Base-by-base conservation (phyloP, 2,888 invertebrate genomes). In the Zonitis immaculata region DNA sequence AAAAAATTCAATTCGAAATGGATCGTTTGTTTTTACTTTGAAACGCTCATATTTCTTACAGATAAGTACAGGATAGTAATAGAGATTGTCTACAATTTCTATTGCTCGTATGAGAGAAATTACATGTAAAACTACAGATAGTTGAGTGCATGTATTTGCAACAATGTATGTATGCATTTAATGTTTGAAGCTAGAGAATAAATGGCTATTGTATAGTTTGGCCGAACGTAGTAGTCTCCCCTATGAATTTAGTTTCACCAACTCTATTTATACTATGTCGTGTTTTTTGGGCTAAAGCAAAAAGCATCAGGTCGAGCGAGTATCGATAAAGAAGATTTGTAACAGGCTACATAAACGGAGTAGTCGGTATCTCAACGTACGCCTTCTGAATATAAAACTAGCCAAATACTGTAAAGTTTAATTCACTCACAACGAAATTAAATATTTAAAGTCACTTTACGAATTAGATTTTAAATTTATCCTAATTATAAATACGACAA, bases 311-410 rank as follows among this genome's bases (percentile, higher is more conserved):
- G 63, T 65, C 61, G 53, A 55, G 54, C 61, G 53, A 55, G 54
- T 59, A 60, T 59, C 64, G 66, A 67, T 67, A 67, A 69, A 66
- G 63, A 64, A 68, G 69, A 68, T 69, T 67, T 68, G 68, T 68
- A 62, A 65, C 64, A 51, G 61, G 57, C 62, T 53, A 58, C 54
- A 59, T 60, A 59, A 63, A 63, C 61, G 62, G 52, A 52, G 52
- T 54, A 56, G 58, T 62, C 63, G 60, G 63, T 67, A 66, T 63
- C 63, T 62, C 51, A 60, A 51, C 32, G 4, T 44, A 63, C 62
- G 51, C 49, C 54, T 44, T 50, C 50, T 63, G 66, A 66, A 66
- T 66, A 55, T 57, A 58, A 26, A 61, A 62, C 54, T 57, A 62
- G 54, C 55, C 49, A 52, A n/a, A 45, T 51, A 44, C 56, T 61